These are phyloP conservation scores for Montifringilla adamsi DNA, from an alignment of 2,113 vertebrate species.

Conservation along the genomic window DNA sequence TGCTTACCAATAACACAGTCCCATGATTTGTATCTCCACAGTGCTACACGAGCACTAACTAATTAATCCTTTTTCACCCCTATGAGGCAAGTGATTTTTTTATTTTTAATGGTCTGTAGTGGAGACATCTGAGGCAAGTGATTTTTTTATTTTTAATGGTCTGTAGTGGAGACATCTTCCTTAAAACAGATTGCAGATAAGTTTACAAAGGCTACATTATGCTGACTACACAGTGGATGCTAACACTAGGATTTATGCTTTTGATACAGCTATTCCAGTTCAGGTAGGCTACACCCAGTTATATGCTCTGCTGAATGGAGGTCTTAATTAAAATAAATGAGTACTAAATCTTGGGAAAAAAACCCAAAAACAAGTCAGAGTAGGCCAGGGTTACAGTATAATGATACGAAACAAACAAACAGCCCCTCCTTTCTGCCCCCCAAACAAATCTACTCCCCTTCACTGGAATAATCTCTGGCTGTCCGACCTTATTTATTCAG, in stretches of 20 bases:
- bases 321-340: conserved; percentile 41
- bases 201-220: not conserved
- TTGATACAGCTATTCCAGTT: not conserved
- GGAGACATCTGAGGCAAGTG: not conserved
- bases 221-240: not conserved
- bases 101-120: conserved; percentile 10
- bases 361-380: not conserved
- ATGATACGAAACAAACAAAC: conserved; percentile 18
- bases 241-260: not conserved
- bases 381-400: not conserved
- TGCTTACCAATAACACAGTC: conserved; percentile 34
- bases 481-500: conserved; percentile 62
- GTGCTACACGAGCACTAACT: conserved; percentile 24
- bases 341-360: not conserved
- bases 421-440: conserved; percentile 15
- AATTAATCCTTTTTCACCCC: conserved; percentile 43
- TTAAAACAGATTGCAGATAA: not conserved
- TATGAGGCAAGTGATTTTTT: conserved; percentile 24
- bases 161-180: not conserved
- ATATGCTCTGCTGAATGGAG: not conserved
- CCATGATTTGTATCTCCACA: conserved; percentile 20
- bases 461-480: conserved; percentile 40
- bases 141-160: conserved; percentile 29
- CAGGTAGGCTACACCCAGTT: conserved; percentile 8
- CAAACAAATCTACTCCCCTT: conserved; percentile 35